These are phyloP conservation scores for Rousettus leschenaultii DNA, from an alignment of 2,113 vertebrate species.

Conservation along the genomic window DNA sequence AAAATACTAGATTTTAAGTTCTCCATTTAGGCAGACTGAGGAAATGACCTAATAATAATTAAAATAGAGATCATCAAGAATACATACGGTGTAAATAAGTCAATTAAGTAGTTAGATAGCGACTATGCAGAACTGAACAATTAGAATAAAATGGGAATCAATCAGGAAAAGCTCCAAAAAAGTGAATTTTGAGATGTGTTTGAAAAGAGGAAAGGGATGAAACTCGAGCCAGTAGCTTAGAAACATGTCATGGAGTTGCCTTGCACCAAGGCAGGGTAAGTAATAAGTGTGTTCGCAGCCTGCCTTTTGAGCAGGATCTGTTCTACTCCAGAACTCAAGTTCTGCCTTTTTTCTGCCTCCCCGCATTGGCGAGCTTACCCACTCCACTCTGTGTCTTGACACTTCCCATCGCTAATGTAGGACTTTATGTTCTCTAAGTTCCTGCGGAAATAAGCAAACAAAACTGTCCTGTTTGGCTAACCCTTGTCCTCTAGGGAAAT, in stretches of 20 bases:
- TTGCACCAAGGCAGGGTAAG: not conserved
- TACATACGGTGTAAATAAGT: not conserved
- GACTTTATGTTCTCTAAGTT: conserved; percentile 58
- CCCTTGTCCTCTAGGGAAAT: conserved; percentile 53
- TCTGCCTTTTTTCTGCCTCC: conserved; percentile 30
- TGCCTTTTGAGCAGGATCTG: not conserved
- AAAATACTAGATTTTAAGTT: not conserved
- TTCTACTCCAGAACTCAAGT: not conserved
- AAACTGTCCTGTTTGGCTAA: conserved; percentile 36
- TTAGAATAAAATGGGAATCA: not conserved
- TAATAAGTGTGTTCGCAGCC: not conserved
- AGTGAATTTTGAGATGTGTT: not conserved
- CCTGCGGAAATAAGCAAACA: conserved; percentile 60
- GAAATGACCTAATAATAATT: not conserved
- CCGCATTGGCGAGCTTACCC: not conserved
- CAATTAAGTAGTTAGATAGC: not conserved
- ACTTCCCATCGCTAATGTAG: conserved; percentile 13
- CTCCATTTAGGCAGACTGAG: not conserved
- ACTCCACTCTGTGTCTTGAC: not conserved
- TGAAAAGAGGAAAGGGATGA: not conserved
- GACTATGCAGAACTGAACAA: not conserved
- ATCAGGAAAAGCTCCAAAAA: not conserved
- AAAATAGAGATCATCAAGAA: not conserved
- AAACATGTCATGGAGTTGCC: not conserved
- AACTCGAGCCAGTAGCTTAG: not conserved